phyloP scores from a whole-genome alignment of 2,797 vertebrate genomes.

The Mormyrops boulengeri region DNA sequence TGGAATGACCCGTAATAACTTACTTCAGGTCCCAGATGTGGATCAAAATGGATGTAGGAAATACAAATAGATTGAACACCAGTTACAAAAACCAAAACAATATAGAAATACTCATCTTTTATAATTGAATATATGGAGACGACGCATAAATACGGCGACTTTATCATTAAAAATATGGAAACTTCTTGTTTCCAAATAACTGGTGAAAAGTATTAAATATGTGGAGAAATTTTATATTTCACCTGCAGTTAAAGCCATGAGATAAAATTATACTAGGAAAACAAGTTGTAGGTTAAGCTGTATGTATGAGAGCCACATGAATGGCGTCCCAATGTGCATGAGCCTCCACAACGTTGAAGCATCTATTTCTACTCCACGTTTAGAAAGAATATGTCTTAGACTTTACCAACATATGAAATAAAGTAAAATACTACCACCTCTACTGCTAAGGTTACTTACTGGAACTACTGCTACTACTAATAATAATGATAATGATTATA shows the following conservation, averaged over 20 bases:
- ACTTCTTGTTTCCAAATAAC: not conserved
- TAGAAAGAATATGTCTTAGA: not conserved
- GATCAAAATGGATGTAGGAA: not conserved
- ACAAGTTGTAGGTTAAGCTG: not conserved
- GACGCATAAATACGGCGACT: not conserved
- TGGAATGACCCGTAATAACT: not conserved
- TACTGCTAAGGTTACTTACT: not conserved
- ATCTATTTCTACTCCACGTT: not conserved
- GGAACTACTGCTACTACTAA: not conserved
- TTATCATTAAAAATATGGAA: not conserved
- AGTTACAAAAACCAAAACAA: not conserved
- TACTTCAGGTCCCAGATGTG: not conserved
- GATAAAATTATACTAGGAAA: not conserved
- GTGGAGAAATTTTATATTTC: not conserved
- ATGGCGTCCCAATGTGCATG: not conserved
- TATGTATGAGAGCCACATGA: not conserved
- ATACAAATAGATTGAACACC: not conserved
- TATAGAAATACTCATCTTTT: not conserved
- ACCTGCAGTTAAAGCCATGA: not conserved
- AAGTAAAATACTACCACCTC: not conserved
- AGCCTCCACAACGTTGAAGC: not conserved
- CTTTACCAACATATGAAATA: not conserved
- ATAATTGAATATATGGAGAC: not conserved
- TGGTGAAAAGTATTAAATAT: not conserved
- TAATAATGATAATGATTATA: not conserved